A percentile compares a stretch with the other conserved stretches of the same genome.
These are phyloP conservation scores for Petroica traversi DNA, from an alignment of 2,113 vertebrate species.

Conservation along the genomic window DNA sequence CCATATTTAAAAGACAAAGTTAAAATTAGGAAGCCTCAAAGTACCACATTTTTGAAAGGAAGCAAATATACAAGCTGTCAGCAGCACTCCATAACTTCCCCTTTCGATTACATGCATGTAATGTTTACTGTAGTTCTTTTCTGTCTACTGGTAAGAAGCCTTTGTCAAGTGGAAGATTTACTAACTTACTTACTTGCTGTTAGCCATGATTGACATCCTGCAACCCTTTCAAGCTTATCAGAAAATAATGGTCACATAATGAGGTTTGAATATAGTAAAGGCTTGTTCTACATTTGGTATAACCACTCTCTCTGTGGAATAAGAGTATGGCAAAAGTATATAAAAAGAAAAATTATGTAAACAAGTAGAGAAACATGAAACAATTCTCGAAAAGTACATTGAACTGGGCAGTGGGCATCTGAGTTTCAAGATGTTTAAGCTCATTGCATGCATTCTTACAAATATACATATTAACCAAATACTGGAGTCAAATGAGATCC, in stretches of 20 bases:
- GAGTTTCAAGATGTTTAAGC: background rate
- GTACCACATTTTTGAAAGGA: background rate
- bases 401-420: background rate
- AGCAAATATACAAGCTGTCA: background rate
- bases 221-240: background rate
- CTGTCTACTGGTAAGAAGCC: background rate
- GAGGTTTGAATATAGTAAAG: background rate
- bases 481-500: background rate
- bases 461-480: rapidly evolving
- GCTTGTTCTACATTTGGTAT: background rate
- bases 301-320: background rate
- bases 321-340: background rate
- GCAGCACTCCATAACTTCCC: background rate
- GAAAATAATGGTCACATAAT: background rate
- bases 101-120: background rate
- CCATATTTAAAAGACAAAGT: background rate
- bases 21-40: background rate
- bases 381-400: background rate
- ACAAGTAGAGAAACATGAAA: background rate
- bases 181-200: background rate
- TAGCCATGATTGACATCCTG: background rate
- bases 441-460: background rate
- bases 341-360: background rate
- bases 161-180: background rate
- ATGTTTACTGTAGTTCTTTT: background rate